Evolutionary conservation across 2,113 vertebrate species (phyloP).

Genomic region (Ceuthmochares aereus): DNA sequence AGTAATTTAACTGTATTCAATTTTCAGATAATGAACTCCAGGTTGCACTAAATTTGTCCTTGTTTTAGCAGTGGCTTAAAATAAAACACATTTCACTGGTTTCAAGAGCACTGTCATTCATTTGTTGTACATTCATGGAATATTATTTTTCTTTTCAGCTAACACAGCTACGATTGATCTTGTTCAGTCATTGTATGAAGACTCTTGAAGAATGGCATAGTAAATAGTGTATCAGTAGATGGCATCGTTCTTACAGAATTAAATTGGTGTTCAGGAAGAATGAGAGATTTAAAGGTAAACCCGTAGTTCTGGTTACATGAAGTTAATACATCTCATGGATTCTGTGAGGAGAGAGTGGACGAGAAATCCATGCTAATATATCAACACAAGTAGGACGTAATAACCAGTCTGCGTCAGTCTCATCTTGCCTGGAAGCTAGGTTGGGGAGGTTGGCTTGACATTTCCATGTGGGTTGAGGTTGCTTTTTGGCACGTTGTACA

Average conservation of each 20-base stretch:
- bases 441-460: background rate
- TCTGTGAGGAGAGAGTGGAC: background rate
- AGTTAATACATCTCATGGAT: background rate
- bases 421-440: background rate
- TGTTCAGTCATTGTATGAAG: background rate
- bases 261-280: background rate
- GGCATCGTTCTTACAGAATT: constrained; percentile 30
- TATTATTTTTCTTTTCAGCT: background rate
- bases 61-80: constrained; percentile 86
- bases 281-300: background rate
- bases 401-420: background rate
- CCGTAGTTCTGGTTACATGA: fast-evolving
- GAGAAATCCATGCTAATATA: background rate
- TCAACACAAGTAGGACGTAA: background rate
- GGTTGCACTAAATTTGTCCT: constrained; percentile 83
- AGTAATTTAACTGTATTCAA: constrained; percentile 80
- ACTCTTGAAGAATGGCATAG: background rate
- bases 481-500: background rate
- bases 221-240: constrained; percentile 12
- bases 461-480: background rate
- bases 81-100: constrained; percentile 83
- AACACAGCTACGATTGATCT: background rate
- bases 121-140: constrained; percentile 18
- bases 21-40: constrained; percentile 82
- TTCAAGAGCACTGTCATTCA: constrained; percentile 19